A percentile compares a stretch with the other conserved stretches of the same genome.
These are phyloP conservation scores for Diadumene lineata DNA, from an alignment of 92 coral and sea anemone species.

Conservation along the genomic window DNA sequence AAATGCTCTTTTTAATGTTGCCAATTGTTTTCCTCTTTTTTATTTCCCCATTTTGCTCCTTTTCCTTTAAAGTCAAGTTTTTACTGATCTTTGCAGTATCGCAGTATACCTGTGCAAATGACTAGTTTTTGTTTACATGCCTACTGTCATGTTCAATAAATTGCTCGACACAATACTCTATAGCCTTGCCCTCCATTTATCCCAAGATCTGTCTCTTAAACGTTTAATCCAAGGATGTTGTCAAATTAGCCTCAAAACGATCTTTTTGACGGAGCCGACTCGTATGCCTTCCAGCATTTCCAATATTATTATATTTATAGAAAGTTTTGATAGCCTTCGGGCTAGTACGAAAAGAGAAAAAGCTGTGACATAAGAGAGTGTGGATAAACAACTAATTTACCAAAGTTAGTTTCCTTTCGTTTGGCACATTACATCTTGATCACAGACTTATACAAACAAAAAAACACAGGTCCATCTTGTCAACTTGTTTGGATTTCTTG, in stretches of 20 bases:
- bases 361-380: not conserved
- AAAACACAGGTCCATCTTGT: not conserved
- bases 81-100: too few relatives aligned
- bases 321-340: not conserved
- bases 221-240: too few relatives aligned
- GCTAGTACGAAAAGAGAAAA: not conserved
- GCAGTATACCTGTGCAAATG: too few relatives aligned
- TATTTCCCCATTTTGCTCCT: too few relatives aligned
- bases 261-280: not conserved
- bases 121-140: too few relatives aligned
- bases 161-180: too few relatives aligned
- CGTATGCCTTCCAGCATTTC: not conserved
- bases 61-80: too few relatives aligned
- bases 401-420: not conserved
- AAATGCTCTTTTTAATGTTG: too few relatives aligned
- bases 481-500: not conserved
- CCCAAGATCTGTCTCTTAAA: too few relatives aligned
- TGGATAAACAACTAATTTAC: not conserved
- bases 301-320: not conserved
- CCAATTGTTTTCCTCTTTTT: too few relatives aligned
- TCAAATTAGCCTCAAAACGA: not conserved
- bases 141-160: too few relatives aligned
- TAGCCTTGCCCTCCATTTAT: too few relatives aligned
- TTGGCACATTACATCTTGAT: not conserved
- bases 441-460: not conserved